These are phyloP conservation scores for Aythya baeri DNA, from an alignment of 2,113 vertebrate genomes.

Conservation along the genomic window DNA sequence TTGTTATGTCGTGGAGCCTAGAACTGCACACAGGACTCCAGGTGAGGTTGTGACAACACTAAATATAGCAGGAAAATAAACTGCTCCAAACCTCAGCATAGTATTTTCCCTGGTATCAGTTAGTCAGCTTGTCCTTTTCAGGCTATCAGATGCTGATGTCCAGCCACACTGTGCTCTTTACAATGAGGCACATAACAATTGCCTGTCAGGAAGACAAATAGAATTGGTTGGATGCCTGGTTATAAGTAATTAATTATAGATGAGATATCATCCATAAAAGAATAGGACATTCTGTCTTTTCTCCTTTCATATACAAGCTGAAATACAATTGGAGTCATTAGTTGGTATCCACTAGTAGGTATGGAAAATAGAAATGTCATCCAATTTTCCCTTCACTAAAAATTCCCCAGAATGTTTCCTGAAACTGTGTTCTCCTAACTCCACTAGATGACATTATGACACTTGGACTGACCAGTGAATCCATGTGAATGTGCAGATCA, in stretches of 20 bases:
- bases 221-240: background rate
- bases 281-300: background rate
- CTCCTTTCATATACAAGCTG: background rate
- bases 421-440: background rate
- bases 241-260: background rate
- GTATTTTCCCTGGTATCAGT: slow-evolving; percentile 4
- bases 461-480: background rate
- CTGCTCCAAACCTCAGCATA: background rate
- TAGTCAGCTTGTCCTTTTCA: background rate
- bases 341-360: background rate
- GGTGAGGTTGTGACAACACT: background rate
- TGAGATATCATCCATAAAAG: background rate
- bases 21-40: background rate
- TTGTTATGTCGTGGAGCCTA: background rate
- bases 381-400: background rate
- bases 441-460: background rate
- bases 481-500: background rate
- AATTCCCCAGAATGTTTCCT: background rate
- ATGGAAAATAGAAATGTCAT: background rate
- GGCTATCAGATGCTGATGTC: background rate
- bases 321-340: background rate
- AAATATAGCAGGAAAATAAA: background rate
- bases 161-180: background rate
- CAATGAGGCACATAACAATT: background rate
- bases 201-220: background rate